Evolutionary conservation across 2,888 invertebrate genomes (phyloP).

Genomic region (Acrobasis consociella): DNA sequence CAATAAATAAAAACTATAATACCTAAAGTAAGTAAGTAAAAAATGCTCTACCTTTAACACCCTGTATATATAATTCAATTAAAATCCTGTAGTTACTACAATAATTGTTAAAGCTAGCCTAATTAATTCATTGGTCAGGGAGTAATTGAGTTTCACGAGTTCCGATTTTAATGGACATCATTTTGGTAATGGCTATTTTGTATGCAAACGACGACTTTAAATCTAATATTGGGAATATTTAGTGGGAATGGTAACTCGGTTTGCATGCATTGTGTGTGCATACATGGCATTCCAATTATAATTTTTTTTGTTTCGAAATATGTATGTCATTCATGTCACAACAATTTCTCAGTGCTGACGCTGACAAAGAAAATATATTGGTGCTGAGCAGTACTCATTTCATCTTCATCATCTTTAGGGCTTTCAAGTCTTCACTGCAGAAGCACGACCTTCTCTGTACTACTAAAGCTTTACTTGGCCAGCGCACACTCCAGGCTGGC

Average conservation of each 20-base stretch:
- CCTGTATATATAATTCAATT: constrained; percentile 54
- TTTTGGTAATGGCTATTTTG: constrained; percentile 21
- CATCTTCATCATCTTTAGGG: no score
- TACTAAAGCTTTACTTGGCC: no score
- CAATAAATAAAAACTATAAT: no score
- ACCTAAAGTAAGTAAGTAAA: neutral
- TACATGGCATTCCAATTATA: neutral
- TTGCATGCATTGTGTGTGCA: neutral
- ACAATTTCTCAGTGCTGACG: no score
- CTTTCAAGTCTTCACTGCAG: no score
- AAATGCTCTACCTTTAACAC: neutral
- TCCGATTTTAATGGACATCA: constrained; percentile 24
- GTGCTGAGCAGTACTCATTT: no score
- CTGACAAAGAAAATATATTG: no score
- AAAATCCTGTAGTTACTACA: constrained; percentile 45
- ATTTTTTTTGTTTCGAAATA: neutral
- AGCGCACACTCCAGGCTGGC: no score
- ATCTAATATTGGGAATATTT: constrained; percentile 19
- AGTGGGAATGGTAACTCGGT: neutral
- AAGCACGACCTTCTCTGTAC: no score
- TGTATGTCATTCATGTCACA: no score
- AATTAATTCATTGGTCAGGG: constrained; percentile 55
- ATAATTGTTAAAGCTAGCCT: constrained; percentile 54
- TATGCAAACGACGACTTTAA: constrained; percentile 16
- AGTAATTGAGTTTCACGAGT: constrained; percentile 31